A percentile compares a stretch with the other conserved stretches of the same genome.
Conservation (phyloP, 37 sponge, comb jelly and placozoan genomes). For the Oopsacas minuta region DNA sequence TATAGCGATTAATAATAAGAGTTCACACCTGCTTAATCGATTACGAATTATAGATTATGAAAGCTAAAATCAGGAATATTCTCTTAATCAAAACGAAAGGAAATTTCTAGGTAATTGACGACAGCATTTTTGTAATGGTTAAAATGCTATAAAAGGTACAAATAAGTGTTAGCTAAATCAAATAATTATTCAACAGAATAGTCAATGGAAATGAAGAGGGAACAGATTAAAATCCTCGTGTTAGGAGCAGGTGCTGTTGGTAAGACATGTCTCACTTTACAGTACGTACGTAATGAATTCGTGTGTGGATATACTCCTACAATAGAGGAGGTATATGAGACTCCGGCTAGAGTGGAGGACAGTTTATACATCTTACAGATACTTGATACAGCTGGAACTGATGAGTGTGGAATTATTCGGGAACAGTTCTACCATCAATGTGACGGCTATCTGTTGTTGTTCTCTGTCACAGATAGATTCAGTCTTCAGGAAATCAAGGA, state of each 20-base stretch:
- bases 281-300: conserved; percentile 11
- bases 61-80: no score
- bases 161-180: no score
- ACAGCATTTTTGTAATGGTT: no score
- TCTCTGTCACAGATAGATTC: conserved; percentile 1
- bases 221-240: not conserved
- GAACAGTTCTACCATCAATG: conserved; percentile 15
- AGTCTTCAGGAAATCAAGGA: not conserved
- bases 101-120: no score
- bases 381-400: not conserved
- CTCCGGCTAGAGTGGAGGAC: not conserved
- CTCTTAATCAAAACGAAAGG: no score
- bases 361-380: not conserved
- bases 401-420: not conserved
- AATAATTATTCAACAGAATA: no score
- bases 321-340: not conserved
- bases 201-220: not conserved
- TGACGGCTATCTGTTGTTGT: not conserved
- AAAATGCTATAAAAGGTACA: no score
- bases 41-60: no score
- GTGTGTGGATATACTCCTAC: not conserved
- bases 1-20: no score
- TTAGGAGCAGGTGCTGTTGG: not conserved
- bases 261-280: not conserved
- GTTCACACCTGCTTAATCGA: no score